These are phyloP conservation scores for Tanypteryx hageni DNA, from an alignment of 2,888 invertebrate species.

Conservation along the genomic window DNA sequence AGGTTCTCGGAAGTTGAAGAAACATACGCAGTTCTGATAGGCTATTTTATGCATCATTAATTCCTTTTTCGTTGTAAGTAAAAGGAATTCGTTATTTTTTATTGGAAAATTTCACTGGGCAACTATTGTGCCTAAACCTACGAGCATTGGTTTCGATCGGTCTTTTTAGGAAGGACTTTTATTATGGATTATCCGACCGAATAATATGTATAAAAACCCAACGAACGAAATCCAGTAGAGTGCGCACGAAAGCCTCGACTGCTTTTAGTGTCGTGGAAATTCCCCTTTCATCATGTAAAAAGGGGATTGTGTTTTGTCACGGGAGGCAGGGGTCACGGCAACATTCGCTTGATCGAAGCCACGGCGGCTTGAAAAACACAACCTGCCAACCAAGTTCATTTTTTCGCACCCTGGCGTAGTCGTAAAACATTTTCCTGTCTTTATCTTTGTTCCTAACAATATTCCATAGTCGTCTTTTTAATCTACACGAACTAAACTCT, in stretches of 20 bases:
- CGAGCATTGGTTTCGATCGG: neutral
- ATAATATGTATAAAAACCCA: neutral
- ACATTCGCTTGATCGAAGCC: neutral
- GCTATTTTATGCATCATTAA: too few relatives aligned
- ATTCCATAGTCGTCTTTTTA: too few relatives aligned
- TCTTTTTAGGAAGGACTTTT: neutral
- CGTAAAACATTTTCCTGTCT: too few relatives aligned
- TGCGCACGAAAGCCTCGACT: neutral
- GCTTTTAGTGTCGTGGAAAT: neutral
- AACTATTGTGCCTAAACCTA: too few relatives aligned
- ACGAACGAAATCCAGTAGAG: neutral
- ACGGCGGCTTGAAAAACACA: neutral
- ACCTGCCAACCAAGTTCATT: neutral
- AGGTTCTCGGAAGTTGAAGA: too few relatives aligned
- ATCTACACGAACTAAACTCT: too few relatives aligned
- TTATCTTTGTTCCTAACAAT: too few relatives aligned
- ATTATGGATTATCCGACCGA: neutral
- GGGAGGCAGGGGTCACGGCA: neutral
- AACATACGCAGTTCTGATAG: too few relatives aligned
- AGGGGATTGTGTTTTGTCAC: constrained; percentile 24
- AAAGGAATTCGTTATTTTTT: too few relatives aligned
- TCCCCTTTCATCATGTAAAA: constrained; percentile 2
- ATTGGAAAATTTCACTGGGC: too few relatives aligned
- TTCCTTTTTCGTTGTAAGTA: too few relatives aligned
- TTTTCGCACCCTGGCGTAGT: neutral